Percentiles rank a stretch among this genome's conserved stretches.
Conservation (phyloP, 2,113 vertebrate species). For the Mus pahari region DNA sequence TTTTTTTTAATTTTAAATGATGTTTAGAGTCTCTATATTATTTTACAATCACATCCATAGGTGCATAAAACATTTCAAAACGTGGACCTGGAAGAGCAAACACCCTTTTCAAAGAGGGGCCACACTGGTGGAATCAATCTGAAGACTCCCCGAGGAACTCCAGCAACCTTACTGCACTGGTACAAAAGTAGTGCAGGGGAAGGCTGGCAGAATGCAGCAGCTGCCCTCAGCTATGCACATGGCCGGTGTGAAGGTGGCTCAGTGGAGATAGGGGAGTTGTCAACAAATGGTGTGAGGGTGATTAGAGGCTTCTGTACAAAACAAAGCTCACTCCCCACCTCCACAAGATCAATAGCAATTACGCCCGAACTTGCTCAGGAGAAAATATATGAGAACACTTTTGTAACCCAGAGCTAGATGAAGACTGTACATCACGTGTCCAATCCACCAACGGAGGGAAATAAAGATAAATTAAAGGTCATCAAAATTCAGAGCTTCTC, state of each 20-base stretch:
- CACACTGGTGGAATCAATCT: neutral
- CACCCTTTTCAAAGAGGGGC: neutral
- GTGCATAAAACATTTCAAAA: conserved; percentile 17
- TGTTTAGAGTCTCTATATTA: neutral
- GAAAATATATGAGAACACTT: neutral
- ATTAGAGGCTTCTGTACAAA: conserved; percentile 1
- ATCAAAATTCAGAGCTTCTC: conserved; percentile 47
- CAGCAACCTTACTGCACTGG: neutral
- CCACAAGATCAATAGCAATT: conserved; percentile 20
- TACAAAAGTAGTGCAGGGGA: neutral
- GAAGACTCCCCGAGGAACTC: neutral
- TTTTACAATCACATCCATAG: conserved; percentile 4
- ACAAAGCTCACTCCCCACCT: neutral
- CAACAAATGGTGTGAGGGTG: neutral
- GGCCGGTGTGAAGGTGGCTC: neutral
- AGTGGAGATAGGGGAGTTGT: neutral
- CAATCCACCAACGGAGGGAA: neutral
- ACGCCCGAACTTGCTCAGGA: neutral
- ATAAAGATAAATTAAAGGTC: conserved; percentile 18
- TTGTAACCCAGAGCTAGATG: neutral
- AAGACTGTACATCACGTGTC: conserved; percentile 24
- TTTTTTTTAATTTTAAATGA: conserved; percentile 21
- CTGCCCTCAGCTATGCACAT: neutral
- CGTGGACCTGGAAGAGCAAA: neutral
- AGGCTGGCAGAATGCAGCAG: neutral